Evolutionary conservation across 2,113 vertebrate species (phyloP), one percentile per base, ranked within the genome.

Genomic region (Talpa occidentalis): DNA sequence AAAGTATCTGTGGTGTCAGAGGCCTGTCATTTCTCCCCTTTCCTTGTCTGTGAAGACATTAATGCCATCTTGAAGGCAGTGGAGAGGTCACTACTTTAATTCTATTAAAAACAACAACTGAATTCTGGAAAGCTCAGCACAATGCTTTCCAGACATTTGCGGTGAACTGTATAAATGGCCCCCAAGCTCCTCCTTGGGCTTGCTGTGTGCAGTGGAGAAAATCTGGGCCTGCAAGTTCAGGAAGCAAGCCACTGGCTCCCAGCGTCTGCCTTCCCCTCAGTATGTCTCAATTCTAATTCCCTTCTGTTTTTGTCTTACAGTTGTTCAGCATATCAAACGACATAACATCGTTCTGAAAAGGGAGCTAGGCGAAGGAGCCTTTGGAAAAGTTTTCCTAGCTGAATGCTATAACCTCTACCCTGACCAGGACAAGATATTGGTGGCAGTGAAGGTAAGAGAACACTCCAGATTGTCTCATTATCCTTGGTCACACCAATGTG

Each of bases 301-400:
- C 4, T 97, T 95, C 35, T 97, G 44, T 98, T 54, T 98, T 96
- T 97, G 97, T 79, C 96, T 98, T 97, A 84, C 98, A 99, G 99
- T 99, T 96, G 99, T 99, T 95, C 99, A 99, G 96, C 99, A 99
- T 91, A 99, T 99, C 96, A 99, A 99, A 97, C 98, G 99, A 79
- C 99, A 99, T 97, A 99, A 99, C 98, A 99, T 99, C 0, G 99
- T 99, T 96, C 98, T 99, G 95, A 99, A 99, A 98, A 99, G 99
- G 94, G 99, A 99, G 97, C 98, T 99, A 85, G 99, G 99, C 92
- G 99, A 99, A 98, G 99, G 99, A 96, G 99, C 99, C 73, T 99
- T 99, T 90, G 99, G 99, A 40, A 99, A 99, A 98, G 99, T 99
- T 90, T 99, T 99, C 97, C 98, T 99, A 94, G 99, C 99, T 0